phyloP scores from a whole-genome alignment of 2,888 invertebrate genomes.

The Norana najaformis region DNA sequence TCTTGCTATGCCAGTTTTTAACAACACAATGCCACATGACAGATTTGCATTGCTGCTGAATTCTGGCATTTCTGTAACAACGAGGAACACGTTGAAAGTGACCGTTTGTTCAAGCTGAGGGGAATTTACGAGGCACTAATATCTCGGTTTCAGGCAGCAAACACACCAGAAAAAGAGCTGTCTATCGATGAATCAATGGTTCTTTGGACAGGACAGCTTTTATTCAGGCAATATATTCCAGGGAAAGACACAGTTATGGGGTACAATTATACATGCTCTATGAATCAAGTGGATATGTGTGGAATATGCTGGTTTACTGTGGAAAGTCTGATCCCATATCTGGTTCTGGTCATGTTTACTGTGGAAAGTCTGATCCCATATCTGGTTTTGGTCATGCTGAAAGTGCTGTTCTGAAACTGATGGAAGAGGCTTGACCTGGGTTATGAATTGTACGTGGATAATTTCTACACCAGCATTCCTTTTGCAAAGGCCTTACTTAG shows the following conservation, averaged over 20 bases:
- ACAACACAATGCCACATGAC: background rate
- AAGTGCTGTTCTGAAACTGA: too few species aligned
- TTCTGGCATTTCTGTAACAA: background rate
- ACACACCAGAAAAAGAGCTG: background rate
- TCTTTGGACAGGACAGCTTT: too few species aligned
- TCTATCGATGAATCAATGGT: too few species aligned
- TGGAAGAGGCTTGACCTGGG: too few species aligned
- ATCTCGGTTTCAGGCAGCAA: background rate
- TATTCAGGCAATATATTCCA: background rate
- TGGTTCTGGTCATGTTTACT: background rate
- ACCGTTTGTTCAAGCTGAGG: background rate
- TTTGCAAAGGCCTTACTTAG: too few species aligned
- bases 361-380: too few species aligned
- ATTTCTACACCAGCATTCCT: too few species aligned
- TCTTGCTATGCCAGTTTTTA: background rate
- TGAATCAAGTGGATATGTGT: background rate
- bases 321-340: background rate
- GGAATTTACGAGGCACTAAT: background rate
- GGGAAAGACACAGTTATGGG: background rate
- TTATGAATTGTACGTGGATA: too few species aligned
- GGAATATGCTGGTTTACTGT: background rate
- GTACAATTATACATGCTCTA: background rate
- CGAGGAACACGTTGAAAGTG: background rate
- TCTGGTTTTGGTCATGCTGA: too few species aligned
- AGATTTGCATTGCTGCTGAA: background rate